These are phyloP conservation scores for Papilio elwesi DNA, from an alignment of 2,888 invertebrate species.

Conservation along the genomic window DNA sequence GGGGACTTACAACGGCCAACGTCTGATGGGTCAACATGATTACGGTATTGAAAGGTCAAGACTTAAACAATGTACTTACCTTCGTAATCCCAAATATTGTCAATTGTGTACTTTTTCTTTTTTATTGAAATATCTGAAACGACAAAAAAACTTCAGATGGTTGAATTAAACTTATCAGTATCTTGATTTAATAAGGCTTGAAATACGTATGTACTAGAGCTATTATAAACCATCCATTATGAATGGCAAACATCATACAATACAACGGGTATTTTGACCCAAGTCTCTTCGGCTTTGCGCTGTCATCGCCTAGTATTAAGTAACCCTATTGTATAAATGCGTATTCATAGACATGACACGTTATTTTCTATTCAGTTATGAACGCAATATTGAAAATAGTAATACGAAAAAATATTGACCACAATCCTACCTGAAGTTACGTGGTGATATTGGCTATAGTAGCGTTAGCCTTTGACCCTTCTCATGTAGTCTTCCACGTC, in stretches of 20 bases:
- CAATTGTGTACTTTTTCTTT: too few relatives aligned
- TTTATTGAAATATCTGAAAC: too few relatives aligned
- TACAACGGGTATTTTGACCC: constrained; percentile 17
- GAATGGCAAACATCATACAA: background rate
- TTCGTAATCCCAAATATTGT: too few relatives aligned
- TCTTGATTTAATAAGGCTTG: too few relatives aligned
- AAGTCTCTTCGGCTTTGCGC: constrained; percentile 19
- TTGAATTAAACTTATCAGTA: too few relatives aligned
- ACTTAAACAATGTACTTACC: background rate
- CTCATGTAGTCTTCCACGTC: too few relatives aligned
- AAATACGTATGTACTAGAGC: too few relatives aligned
- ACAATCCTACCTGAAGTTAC: too few relatives aligned
- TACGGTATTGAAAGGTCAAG: constrained; percentile 12
- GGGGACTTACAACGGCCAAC: constrained; percentile 1
- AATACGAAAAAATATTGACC: background rate
- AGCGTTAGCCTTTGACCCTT: too few relatives aligned
- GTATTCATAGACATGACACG: constrained; percentile 1
- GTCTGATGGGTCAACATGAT: constrained; percentile 24
- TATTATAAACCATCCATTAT: too few relatives aligned
- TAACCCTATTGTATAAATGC: constrained; percentile 1
- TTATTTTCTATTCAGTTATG: background rate
- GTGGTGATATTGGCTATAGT: too few relatives aligned
- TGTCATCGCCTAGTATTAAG: constrained; percentile 23
- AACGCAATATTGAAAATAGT: background rate
- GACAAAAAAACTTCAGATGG: too few relatives aligned